Evolutionary conservation across 2,113 vertebrate genomes (phyloP).

Genomic region (Syrrhaptes paradoxus): DNA sequence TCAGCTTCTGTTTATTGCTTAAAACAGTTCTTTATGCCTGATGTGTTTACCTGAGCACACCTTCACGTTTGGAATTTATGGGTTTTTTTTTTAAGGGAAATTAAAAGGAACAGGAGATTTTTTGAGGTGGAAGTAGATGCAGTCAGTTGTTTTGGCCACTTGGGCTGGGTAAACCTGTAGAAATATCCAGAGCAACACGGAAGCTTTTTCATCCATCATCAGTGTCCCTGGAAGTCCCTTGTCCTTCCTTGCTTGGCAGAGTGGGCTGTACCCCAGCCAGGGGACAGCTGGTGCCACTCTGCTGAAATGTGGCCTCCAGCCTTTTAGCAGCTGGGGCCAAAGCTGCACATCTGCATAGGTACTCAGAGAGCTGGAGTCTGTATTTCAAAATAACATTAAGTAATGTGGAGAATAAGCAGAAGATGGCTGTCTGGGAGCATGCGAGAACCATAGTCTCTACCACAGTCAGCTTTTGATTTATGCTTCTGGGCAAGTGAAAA

Average conservation of each 20-base stretch:
- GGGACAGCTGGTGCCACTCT: background rate
- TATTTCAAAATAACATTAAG: background rate
- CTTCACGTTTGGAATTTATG: background rate
- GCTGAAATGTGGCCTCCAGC: background rate
- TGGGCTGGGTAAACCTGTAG: background rate
- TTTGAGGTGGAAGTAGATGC: background rate
- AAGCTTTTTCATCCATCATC: background rate
- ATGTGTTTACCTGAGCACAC: background rate
- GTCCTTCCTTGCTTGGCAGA: background rate
- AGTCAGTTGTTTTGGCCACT: background rate
- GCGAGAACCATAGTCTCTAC: background rate
- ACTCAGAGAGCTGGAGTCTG: background rate
- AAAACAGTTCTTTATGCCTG: background rate
- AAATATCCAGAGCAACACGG: background rate
- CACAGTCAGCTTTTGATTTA: background rate
- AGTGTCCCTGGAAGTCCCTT: background rate
- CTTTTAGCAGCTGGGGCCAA: background rate
- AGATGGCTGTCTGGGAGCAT: background rate
- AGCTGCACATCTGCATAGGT: background rate
- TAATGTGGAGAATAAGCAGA: background rate
- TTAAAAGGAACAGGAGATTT: background rate
- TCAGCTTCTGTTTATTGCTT: conserved; percentile 46
- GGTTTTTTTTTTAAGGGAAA: background rate
- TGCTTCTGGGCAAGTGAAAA: background rate
- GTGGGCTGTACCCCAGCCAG: no score